Evolutionary conservation across 2,113 vertebrate species (phyloP).

Genomic region (Silurus glanis): DNA sequence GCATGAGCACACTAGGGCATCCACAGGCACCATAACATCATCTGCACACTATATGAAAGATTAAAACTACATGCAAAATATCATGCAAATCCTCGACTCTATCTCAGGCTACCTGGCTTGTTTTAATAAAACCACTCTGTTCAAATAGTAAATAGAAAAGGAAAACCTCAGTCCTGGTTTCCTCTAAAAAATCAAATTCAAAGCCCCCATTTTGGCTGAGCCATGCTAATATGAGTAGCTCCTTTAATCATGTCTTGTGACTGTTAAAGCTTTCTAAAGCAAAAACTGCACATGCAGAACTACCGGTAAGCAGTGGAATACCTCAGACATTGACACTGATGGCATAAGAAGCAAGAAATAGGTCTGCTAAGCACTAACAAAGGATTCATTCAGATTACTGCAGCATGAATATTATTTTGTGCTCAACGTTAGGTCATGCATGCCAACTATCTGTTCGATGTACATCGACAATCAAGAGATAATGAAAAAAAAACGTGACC

Average conservation of each 20-base stretch:
- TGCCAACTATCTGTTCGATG: background rate
- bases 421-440: background rate
- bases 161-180: slow-evolving; percentile 7
- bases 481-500: background rate
- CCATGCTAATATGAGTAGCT: slow-evolving; percentile 11
- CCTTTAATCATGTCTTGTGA: slow-evolving; percentile 39
- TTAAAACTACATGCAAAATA: slow-evolving; percentile 16
- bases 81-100: slow-evolving; percentile 13
- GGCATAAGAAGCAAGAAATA: slow-evolving; percentile 1
- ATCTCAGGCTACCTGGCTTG: background rate
- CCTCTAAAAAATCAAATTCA: background rate
- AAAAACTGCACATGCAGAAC: background rate
- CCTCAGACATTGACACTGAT: background rate
- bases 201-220: background rate
- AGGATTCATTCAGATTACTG: slow-evolving; percentile 20
- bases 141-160: background rate
- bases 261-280: slow-evolving; percentile 25
- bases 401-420: slow-evolving; percentile 10
- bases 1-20: background rate
- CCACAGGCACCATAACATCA: background rate
- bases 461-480: background rate
- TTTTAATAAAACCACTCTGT: background rate
- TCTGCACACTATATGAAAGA: background rate
- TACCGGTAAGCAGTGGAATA: background rate
- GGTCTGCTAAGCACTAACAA: slow-evolving; percentile 18